Evolutionary conservation across 2,113 vertebrate species (phyloP), one percentile per base, ranked within the genome.

Genomic region (Aspidoscelis tigris): DNA sequence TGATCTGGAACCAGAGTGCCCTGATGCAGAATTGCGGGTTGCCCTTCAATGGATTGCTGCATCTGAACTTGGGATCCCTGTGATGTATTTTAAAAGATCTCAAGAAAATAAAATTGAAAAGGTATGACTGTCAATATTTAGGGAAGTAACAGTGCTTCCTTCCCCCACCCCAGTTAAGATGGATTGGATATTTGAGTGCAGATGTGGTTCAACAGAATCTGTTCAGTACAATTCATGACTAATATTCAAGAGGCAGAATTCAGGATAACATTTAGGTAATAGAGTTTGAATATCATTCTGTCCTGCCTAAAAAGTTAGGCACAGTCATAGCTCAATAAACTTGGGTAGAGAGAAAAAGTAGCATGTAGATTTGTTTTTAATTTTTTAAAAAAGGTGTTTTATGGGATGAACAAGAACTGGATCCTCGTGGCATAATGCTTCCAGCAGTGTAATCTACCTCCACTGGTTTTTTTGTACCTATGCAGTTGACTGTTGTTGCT

Each of bases 1-100:
- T 78, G 98, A 99, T 92, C 93, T 99, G 86, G 97, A 98, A 61
- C 93, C 97, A 0, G 97, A 97, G 33, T 93, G 96, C 69, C 95
- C 97, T 0, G 96, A 99, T 0, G 91, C 90, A 0, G 98, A 99
- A 90, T 94, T 99, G 44, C 94, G 97, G 85, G 95, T 97, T 70
- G 97, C 96, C 4, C 95, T 99, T 86, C 98, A 99, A 87, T 99
- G 98, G 98, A 98, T 99, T 16, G 98, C 98, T 0, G 98, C 98
- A 64, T 99, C 98, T 0, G 98, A 99, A 84, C 96, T 99, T 10
- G 98, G 98, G 18, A 96, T 99, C 47, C 96, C 97, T 24, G 95
- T 95, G 4, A 96, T 99, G 85, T 98, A 97, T 93, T 99, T 98
- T 93, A 97, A 96, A 92, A 98, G 97, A 94, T 97, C 97, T 93